A percentile compares a stretch with the other conserved stretches of the same genome.
These are phyloP conservation scores for Cataglyphis hispanica DNA, from an alignment of 1,140 invertebrate genomes.

Conservation along the genomic window DNA sequence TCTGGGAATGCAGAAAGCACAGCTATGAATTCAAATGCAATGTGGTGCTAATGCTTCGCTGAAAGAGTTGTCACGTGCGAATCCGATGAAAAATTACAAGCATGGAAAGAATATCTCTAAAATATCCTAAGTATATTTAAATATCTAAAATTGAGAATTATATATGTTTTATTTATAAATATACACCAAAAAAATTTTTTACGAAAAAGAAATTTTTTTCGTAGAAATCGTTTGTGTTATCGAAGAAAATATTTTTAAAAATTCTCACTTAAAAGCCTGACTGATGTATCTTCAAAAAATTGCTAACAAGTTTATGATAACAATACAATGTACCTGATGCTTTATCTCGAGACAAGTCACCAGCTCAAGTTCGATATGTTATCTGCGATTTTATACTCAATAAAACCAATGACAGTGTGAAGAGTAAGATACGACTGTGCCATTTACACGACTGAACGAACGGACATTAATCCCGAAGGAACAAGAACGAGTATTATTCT, in stretches of 20 bases:
- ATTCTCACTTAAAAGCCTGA: too few relatives aligned
- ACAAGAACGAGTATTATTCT: neutral
- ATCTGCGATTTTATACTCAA: conserved; percentile 35
- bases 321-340: neutral
- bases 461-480: neutral
- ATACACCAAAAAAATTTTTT: too few relatives aligned
- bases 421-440: neutral
- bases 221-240: too few relatives aligned
- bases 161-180: too few relatives aligned
- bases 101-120: neutral
- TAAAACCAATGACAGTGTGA: neutral
- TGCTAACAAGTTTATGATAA: neutral
- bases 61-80: conserved; percentile 37
- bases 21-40: conserved; percentile 80
- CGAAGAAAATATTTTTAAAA: too few relatives aligned
- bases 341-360: conserved; percentile 38
- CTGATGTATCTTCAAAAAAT: neutral
- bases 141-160: too few relatives aligned
- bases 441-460: conserved; percentile 1
- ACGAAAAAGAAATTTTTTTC: too few relatives aligned
- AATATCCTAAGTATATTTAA: neutral
- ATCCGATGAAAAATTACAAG: conserved; percentile 49
- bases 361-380: conserved; percentile 41
- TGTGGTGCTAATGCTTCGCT: conserved; percentile 61
- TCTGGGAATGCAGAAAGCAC: conserved; percentile 81